Evolutionary conservation across 2,797 vertebrate genomes (phyloP), one percentile per base, ranked within the genome.

Genomic region (Mallotus villosus): DNA sequence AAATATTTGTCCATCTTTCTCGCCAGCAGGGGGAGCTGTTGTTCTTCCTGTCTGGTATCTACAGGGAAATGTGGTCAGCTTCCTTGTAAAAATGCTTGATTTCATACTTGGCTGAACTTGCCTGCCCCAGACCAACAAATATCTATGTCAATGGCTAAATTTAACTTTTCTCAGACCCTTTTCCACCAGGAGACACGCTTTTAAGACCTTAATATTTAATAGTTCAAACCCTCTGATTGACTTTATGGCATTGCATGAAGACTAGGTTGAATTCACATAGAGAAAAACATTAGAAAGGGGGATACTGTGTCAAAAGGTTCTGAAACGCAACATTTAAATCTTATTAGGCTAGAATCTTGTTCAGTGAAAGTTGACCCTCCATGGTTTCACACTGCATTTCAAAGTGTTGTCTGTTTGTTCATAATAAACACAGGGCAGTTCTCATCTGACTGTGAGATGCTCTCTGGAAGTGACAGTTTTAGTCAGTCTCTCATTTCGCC

Each of bases 161-260:
- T 90, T 88, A 87, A 87, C 86, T 88, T 77, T 78, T 83, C 74
- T 71, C 61, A 12, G 73, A 74, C 73, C 85, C 71, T 87, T 91
- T 89, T 83, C 27, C 66, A 84, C 81, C 78, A 89, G 88, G 85
- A 84, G 78, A 83, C 88, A 88, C 67, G 85, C 91, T 93, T 90
- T 91, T 91, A 92, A 89, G 89, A 86, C 84, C 79, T 92, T 53
- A 92, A 91, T 92, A 92, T 90, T 92, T 91, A 17, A 92, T 90
- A 87, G 80, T 77, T 80, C 88, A 78, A 86, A 78, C 82, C 74
- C 78, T 82, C 68, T 83, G 88, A 87, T 86, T 84, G 87, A 85
- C 85, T 82, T 79, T 57, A 77, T 86, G 85, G 83, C 82, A n/a
- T 82, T 72, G 24, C 72, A 69, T 62, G 84, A 75, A 67, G 25